Base-by-base conservation (phyloP, 2,888 invertebrate species). In the Drosophila mercatorum region DNA sequence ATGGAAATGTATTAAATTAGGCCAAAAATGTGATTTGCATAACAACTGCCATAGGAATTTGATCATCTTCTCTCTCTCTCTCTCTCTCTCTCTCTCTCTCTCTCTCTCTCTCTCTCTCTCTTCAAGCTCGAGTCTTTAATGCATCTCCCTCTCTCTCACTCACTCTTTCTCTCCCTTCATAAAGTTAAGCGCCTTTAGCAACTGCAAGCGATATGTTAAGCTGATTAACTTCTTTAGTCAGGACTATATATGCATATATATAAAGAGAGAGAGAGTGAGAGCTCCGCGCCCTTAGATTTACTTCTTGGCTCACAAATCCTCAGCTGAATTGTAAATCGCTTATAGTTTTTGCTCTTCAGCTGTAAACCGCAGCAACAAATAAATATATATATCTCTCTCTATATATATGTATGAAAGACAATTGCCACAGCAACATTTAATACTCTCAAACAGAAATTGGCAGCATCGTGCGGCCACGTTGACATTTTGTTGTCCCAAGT, bases 361-460 rank as follows among this genome's bases (percentile, higher is more conserved):
- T 56, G 51, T 28, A 72, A 72, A 72, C 78, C 78, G 81, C 78
- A 81, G 64, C 68, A 81, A 69, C 78, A 66, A n/a, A n/a, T 0
- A 17, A 17, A 17, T 17, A 55, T 28, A 41, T 28, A 55, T n/a
- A 55, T 40, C 10, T n/a, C 14, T 22, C 3, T 26, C 28, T 40
- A 28, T 53, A 40, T 40, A 40, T 55, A 40, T 73, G 65, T 73
- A 63, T 61, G 34, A 72, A 72, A 81, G 78, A 78, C 74, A 81
- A 78, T 62, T 81, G 69, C 44, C 61, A 63, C 53, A 65, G 56
- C 80, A 66, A 75, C 72, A 80, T 80, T 83, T 72, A 80, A 80
- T 72, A 72, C 77, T 80, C 70, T 70, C 80, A 72, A 83, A 80
- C 78, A 76, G 78, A 68, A 75, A 80, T 83, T 80, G 78, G 68